These are phyloP conservation scores for Dicycla oo DNA, from an alignment of 2,888 invertebrate genomes.

Conservation along the genomic window DNA sequence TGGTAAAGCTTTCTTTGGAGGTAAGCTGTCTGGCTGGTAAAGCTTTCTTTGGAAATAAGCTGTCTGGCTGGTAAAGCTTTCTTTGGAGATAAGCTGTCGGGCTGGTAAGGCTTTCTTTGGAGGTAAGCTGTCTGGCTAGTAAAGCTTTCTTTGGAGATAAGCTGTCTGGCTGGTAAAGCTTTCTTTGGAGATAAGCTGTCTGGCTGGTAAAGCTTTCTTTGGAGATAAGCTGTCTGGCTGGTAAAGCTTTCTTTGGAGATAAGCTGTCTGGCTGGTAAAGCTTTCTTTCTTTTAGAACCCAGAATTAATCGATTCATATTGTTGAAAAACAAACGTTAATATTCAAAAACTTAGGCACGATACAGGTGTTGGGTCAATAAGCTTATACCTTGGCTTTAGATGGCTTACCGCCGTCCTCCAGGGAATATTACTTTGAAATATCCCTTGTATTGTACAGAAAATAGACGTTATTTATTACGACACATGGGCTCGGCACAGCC, in stretches of 20 bases:
- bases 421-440: conserved; percentile 74
- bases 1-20: too few species aligned
- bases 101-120: too few species aligned
- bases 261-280: not conserved
- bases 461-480: conserved; percentile 77
- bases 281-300: conserved; percentile 15
- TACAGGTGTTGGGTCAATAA: conserved; percentile 46
- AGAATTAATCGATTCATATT: conserved; percentile 17
- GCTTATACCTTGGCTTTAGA: conserved; percentile 50
- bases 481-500: conserved; percentile 54
- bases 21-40: too few species aligned
- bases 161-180: too few species aligned
- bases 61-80: too few species aligned
- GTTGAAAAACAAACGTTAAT: conserved; percentile 20
- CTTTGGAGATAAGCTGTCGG: too few species aligned
- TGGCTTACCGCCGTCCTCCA: conserved; percentile 52
- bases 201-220: too few species aligned
- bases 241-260: not conserved
- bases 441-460: conserved; percentile 73
- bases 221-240: too few species aligned
- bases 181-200: too few species aligned
- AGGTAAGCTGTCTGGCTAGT: too few species aligned
- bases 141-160: too few species aligned
- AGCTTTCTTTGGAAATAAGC: too few species aligned
- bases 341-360: conserved; percentile 38